Base-by-base conservation (phyloP, 2,113 vertebrate genomes). In the Gnathonemus longibarbis region DNA sequence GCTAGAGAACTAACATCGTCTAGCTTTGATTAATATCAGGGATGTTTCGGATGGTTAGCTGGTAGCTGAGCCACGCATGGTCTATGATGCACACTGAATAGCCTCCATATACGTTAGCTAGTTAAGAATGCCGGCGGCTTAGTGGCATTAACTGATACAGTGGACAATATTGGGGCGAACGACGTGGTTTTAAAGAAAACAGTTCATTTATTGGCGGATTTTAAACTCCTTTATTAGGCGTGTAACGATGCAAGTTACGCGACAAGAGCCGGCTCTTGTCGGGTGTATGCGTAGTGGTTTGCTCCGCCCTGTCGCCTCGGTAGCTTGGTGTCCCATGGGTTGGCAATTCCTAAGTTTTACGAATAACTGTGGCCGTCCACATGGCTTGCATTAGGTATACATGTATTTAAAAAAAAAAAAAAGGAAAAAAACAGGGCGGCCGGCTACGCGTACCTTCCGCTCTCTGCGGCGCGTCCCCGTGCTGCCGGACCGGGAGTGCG, bases 401-500 rank as follows among this genome's bases (percentile, higher is more conserved):
- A 13, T 13, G 17, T 42, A 7, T 42, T 49, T 13, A n/a, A 58
- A 8, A 58, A 8, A 8, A n/a, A 62, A 31, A 74, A n/a, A 21
- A 56, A 27, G 10, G 45, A 46, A 13, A 74, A 31, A 77, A 77
- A 39, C 70, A 80, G 74, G 74, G 74, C 74, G 74, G 35, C 74
- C 74, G 62, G 74, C 74, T 80, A 39, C 74, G 74, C 74, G 35
- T 42, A 42, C 35, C 15, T 19, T 62, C 15, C 3, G 35, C 39
- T 42, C 50, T 88, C 6, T 56, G 49, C 53, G 17, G 84, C 74
- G 70, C 85, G 80, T 39, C 74, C 53, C 80, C 52, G 42, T 80
- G 89, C 66, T 84, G 77, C 35, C 50, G 74, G 86, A 86, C 86
- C 86, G 93, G 91, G 93, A 92, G 93, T 91, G 94, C 89, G 95